A percentile compares a stretch with the other conserved stretches of the same genome.
Conservation (phyloP, 2,113 vertebrate species). For the Anarrhichthys ocellatus region DNA sequence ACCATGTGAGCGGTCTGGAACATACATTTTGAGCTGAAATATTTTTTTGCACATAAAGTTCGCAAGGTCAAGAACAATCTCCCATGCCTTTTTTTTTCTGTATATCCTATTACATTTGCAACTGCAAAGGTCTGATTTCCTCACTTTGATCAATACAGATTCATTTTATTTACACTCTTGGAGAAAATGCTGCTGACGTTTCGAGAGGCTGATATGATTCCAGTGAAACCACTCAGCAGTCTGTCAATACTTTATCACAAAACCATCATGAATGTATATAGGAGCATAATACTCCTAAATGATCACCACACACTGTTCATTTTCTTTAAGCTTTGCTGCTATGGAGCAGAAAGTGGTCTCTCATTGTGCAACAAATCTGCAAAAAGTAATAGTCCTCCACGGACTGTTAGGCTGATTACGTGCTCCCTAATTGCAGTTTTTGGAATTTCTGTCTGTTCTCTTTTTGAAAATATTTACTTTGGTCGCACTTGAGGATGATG, state of each 20-base stretch:
- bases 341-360: neutral
- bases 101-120: neutral
- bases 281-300: neutral
- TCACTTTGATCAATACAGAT: constrained; percentile 23
- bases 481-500: constrained; percentile 19
- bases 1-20: neutral
- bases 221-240: constrained; percentile 4
- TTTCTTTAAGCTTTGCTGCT: neutral
- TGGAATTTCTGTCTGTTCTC: constrained; percentile 9
- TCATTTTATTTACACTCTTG: constrained; percentile 29
- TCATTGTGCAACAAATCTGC: constrained; percentile 8
- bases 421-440: neutral
- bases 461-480: constrained; percentile 35
- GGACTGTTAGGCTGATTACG: neutral
- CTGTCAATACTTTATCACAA: constrained; percentile 10
- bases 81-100: neutral
- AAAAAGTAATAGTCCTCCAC: constrained; percentile 1
- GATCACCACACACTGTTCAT: neutral
- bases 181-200: neutral
- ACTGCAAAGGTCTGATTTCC: constrained; percentile 13
- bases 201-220: constrained; percentile 21
- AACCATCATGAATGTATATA: neutral
- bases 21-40: neutral
- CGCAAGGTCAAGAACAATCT: constrained; percentile 13
- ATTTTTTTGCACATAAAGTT: neutral